Base-by-base conservation (phyloP, 2,888 invertebrate genomes). In the Erebia epiphron region DNA sequence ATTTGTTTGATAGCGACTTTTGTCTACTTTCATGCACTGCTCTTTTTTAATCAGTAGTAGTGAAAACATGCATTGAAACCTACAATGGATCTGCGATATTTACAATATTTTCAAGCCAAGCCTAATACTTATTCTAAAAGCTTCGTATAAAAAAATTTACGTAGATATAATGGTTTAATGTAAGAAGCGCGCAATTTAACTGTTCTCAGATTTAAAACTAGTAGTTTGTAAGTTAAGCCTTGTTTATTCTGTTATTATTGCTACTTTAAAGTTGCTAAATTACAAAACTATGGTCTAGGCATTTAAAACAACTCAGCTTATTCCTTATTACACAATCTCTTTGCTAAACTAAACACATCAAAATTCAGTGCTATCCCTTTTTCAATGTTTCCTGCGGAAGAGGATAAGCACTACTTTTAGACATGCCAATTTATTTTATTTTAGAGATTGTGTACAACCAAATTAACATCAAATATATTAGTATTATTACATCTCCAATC, bases 221-320 rank as follows among this genome's bases (percentile, higher is more conserved):
- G 11, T 64, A 60, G 14, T 49, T 41, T 14, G 14, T 35, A 71
- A 71, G 68, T 68, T 68, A 65, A 71, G 71, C 71, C 16, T 35
- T 16, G 21, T 21, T 57, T 18, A 54, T 14, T 46, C 21, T 56
- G 13, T 18, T n/a, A 2, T 54, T 49, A 41, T 43, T 43, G 18
- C 65, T 65, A 56, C 21, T 2, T 43, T 57, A 43, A 21, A 66
- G 3, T 43, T 49, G 9, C 18, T 56, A 57, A 46, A 43, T 56
- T 63, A 49, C 26, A 18, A 49, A 46, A 62, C 56, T 63, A 63
- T 26, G 49, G 52, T 64, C 79, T 80, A 79, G 70, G 76, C 76
- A 75, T 73, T 35, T 35, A 35, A 74, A 78, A 77, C 49, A 73
- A 76, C 75, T 67, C 61, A 43, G 46, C 11, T 11, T 46, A 10